Base-by-base conservation (phyloP, 2,888 invertebrate genomes). In the Lasioglossum morio region DNA sequence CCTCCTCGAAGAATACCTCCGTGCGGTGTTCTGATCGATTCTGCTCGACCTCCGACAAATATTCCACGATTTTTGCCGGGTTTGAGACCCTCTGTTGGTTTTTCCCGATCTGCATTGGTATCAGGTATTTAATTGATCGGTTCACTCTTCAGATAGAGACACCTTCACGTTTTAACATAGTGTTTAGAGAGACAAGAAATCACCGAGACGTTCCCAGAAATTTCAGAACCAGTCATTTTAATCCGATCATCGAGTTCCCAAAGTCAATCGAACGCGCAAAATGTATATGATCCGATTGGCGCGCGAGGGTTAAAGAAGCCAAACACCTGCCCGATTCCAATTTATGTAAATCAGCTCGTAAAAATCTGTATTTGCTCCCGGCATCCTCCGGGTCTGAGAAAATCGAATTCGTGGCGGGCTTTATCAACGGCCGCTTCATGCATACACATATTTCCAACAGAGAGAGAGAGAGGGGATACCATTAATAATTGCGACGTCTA, bases 331-430 rank as follows among this genome's bases (percentile, higher is more conserved):
- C 3, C 57, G 57, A n/a, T 57, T 57, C n/a, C 12, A 57, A 57
- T 57, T n/a, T 57, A n/a, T 57, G 57, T n/a, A n/a, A 57, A 57
- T 57, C 57, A 57, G n/a, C n/a, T 27, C 57, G n/a, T 57, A 57
- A 57, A 57, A 57, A 57, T 57, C 57, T n/a, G 57, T 57, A 57
- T 57, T 57, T 57, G n/a, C 57, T 57, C 57, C n/a, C n/a, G 57
- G 3, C 57, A n/a, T 12, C n/a, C 57, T n/a, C 4, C n/a, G 4
- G 57, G 12, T 12, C n/a, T n/a, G n/a, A 12, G n/a, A 57, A n/a
- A 57, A n/a, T 46, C 57, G n/a, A 57, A 57, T 57, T 57, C 57
- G 10, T n/a, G n/a, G 57, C 10, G 12, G 12, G 57, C 1, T 57
- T 57, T 57, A 57, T 57, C 57, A 57, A 57, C n/a, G 57, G 4